Evolutionary conservation across 2,797 vertebrate species (phyloP).

Genomic region (Cercopithecus neglectus): DNA sequence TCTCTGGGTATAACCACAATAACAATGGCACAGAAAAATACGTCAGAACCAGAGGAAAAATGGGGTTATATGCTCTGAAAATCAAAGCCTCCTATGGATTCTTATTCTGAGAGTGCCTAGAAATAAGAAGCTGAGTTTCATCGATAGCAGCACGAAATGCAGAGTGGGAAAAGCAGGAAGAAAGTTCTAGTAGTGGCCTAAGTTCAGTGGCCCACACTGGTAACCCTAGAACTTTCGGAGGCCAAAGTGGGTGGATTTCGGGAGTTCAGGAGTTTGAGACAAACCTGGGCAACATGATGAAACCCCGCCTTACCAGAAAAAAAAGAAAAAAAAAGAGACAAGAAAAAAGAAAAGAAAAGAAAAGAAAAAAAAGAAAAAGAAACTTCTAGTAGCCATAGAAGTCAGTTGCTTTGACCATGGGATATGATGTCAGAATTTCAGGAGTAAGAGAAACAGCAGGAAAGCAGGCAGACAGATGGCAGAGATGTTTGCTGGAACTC

Average conservation of each 20-base stretch:
- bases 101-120: no score
- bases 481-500: background rate
- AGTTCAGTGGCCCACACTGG: no score
- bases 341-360: background rate
- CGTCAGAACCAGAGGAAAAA: background rate
- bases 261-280: no score
- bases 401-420: background rate
- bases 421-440: background rate
- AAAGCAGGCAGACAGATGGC: background rate
- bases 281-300: no score
- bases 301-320: background rate
- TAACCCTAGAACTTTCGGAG: no score
- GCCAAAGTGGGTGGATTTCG: fast-evolving
- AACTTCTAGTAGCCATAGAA: background rate
- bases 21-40: background rate
- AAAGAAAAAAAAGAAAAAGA: background rate
- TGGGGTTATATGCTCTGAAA: background rate
- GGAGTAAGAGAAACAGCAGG: background rate
- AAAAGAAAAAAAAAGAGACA: background rate
- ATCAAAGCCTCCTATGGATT: background rate
- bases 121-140: no score
- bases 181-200: no score
- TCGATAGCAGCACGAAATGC: no score
- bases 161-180: no score
- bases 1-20: background rate